Conservation (phyloP, 2,888 invertebrate species). For the Tridacna gigas region DNA sequence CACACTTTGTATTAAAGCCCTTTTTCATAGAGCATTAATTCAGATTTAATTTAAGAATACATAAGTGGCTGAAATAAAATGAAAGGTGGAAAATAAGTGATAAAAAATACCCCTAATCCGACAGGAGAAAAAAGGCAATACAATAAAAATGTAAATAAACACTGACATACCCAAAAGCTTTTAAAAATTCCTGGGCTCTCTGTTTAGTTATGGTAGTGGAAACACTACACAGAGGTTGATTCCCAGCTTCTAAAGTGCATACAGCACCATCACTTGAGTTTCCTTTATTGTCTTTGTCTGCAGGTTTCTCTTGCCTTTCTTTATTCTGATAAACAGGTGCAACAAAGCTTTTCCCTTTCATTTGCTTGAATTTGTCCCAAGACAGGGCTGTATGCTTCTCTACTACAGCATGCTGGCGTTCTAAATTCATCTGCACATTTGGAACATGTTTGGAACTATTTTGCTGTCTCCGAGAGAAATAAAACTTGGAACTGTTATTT, state of each 20-base stretch:
- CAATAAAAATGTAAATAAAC: neutral
- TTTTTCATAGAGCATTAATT: no score
- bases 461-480: conserved; percentile 11
- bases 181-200: conserved; percentile 43
- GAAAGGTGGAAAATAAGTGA: no score
- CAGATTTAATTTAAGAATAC: no score
- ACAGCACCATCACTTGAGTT: no score
- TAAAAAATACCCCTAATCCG: no score
- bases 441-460: neutral
- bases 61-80: no score
- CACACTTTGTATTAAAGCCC: no score
- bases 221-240: no score
- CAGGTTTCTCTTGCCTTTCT: neutral
- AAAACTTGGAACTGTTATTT: neutral
- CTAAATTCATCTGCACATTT: conserved; percentile 2
- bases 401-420: conserved; percentile 12
- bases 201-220: neutral
- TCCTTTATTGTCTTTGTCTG: neutral
- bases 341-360: conserved; percentile 17
- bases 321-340: conserved; percentile 14
- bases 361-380: conserved; percentile 16
- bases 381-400: conserved; percentile 8
- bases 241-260: no score
- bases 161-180: conserved; percentile 45
- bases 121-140: no score